Percentiles rank a stretch among this genome's conserved stretches.
Evolutionary conservation across 2,113 vertebrate species (phyloP).

Genomic region (Pandion haliaetus): DNA sequence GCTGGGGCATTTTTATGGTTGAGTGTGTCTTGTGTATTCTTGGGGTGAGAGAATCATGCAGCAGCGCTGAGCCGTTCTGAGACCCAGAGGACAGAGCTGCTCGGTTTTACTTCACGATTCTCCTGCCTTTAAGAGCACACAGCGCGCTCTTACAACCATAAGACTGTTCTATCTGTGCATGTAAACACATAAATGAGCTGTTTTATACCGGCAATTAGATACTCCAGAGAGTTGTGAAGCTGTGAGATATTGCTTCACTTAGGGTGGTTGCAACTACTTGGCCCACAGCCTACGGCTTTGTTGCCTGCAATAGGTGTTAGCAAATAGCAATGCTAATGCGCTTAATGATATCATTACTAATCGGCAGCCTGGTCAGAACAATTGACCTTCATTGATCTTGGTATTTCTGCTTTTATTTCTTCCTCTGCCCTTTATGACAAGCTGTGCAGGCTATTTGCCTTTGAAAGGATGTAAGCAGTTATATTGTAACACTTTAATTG

Average conservation of each 20-base stretch:
- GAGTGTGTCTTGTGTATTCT: not conserved
- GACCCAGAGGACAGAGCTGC: constrained; percentile 2
- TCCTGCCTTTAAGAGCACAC: constrained; percentile 10
- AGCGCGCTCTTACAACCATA: not conserved
- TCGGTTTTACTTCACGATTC: not conserved
- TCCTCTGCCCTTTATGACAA: constrained; percentile 23
- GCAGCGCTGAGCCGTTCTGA: not conserved
- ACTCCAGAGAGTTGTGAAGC: constrained; percentile 61
- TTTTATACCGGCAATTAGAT: constrained; percentile 55
- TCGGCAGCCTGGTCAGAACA: constrained; percentile 22
- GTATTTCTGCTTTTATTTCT: constrained; percentile 23
- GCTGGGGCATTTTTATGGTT: constrained; percentile 35
- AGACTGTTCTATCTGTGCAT: constrained; percentile 25
- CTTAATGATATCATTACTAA: constrained; percentile 39
- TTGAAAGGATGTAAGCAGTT: constrained; percentile 38
- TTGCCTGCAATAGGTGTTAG: constrained; percentile 52
- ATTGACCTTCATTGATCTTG: constrained; percentile 50
- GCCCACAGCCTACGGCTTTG: constrained; percentile 61
- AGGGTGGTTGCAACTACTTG: constrained; percentile 44
- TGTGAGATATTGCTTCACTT: constrained; percentile 49
- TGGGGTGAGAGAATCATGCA: not conserved
- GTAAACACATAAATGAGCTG: constrained; percentile 66
- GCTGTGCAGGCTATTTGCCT: constrained; percentile 42
- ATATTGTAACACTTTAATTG: constrained; percentile 35
- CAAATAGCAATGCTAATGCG: constrained; percentile 17